These are phyloP conservation scores for Heterochromis multidens DNA, from an alignment of 2,113 vertebrate species.

Conservation along the genomic window DNA sequence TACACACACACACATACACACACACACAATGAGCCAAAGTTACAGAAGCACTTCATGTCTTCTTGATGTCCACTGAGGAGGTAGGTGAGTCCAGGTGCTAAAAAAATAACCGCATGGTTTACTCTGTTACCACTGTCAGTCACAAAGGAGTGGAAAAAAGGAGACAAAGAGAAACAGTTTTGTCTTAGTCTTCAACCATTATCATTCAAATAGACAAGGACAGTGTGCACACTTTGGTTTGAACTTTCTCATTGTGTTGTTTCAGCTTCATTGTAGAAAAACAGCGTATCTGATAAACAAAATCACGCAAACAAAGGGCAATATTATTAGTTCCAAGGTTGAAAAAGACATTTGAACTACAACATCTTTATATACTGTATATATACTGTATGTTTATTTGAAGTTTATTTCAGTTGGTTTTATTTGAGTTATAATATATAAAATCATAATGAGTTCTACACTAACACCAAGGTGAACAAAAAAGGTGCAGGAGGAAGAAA, in stretches of 20 bases:
- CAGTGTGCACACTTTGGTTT: neutral
- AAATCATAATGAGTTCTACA: neutral
- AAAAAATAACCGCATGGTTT: neutral
- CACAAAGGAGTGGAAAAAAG: neutral
- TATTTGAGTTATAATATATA: too few relatives aligned
- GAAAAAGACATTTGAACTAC: neutral
- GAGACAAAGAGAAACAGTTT: neutral
- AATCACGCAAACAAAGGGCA: neutral
- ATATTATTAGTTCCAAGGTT: neutral
- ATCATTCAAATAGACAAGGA: neutral
- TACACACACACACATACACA: too few relatives aligned
- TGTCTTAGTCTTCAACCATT: neutral
- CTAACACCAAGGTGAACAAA: accelerated
- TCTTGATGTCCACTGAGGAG: neutral
- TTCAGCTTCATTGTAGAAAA: neutral
- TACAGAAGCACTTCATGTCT: neutral
- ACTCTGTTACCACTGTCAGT: neutral
- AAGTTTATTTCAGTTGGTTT: neutral
- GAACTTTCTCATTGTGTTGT: neutral
- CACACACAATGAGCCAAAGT: neutral
- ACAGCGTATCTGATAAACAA: neutral
- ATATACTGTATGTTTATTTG: too few relatives aligned
- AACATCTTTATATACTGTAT: neutral
- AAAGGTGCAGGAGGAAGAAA: neutral
- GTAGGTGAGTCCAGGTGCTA: neutral